Percentiles rank a stretch among this genome's conserved stretches.
Conservation (phyloP, 1,140 invertebrate species). For the Rhopalosiphum maidis region DNA sequence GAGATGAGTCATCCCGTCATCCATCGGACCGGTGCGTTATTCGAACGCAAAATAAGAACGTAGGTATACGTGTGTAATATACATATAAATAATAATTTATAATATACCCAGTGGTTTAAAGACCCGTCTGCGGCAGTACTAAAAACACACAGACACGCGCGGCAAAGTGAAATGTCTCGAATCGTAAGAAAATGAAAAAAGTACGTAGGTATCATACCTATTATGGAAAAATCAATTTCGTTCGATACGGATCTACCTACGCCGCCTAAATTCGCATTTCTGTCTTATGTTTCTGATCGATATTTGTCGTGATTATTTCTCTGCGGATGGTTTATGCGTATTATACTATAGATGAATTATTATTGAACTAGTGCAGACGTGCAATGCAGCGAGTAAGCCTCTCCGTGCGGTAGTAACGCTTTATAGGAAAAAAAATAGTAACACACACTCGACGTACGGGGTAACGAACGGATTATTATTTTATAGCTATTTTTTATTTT, state of each 20-base stretch:
- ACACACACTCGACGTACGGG: not conserved
- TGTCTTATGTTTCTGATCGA: too few species aligned
- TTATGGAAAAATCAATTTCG: not conserved
- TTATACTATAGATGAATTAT: too few species aligned
- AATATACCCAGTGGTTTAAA: not conserved
- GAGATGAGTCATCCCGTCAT: not conserved
- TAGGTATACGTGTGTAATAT: not conserved
- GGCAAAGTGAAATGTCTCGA: not conserved
- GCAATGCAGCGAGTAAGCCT: not conserved
- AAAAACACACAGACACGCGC: not conserved
- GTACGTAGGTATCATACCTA: not conserved
- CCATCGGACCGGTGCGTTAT: not conserved
- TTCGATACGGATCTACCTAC: not conserved
- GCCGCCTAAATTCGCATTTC: too few species aligned
- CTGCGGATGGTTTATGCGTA: too few species aligned
- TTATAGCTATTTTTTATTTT: conserved; percentile 10
- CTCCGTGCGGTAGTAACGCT: not conserved
- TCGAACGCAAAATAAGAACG: not conserved
- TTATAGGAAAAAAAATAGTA: not conserved
- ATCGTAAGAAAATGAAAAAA: not conserved
- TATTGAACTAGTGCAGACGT: too few species aligned
- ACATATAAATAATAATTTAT: not conserved
- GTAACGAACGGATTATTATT: conserved; percentile 16
- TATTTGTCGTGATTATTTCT: not conserved
- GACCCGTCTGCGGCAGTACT: not conserved